phyloP scores from a whole-genome alignment of 2,888 invertebrate species.

The Germaria angustata region DNA sequence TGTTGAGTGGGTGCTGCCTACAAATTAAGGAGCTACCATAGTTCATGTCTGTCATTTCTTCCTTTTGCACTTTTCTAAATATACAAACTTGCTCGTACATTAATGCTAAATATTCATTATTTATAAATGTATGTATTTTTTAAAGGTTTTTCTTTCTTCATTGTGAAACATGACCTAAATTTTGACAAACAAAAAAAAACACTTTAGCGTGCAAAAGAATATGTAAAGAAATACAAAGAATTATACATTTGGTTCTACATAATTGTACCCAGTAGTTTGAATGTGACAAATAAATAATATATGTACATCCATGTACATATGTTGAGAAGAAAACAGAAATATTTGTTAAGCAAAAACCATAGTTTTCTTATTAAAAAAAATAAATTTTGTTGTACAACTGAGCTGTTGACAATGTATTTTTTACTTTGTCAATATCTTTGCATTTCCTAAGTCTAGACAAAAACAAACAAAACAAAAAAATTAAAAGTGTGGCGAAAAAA shows the following conservation, averaged over 20 bases:
- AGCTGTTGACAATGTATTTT: not conserved
- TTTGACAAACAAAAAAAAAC: constrained; percentile 26
- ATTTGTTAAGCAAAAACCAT: constrained; percentile 4
- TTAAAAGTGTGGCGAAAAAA: constrained; percentile 4
- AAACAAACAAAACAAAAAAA: constrained; percentile 3
- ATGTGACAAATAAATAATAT: not conserved
- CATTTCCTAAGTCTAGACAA: constrained; percentile 57
- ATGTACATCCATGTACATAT: too few species aligned
- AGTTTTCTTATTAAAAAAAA: constrained; percentile 19
- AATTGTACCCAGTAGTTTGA: not conserved
- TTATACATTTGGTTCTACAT: not conserved
- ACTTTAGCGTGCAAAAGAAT: constrained; percentile 16
- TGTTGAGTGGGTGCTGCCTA: not conserved
- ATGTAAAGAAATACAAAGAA: not conserved
- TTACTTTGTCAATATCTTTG: not conserved
- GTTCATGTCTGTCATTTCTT: not conserved
- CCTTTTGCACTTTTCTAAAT: not conserved
- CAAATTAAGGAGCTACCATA: not conserved
- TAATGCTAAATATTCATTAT: constrained; percentile 4
- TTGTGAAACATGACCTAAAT: constrained; percentile 57
- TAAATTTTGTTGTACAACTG: constrained; percentile 26
- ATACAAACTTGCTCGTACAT: constrained; percentile 13
- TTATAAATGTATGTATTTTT: not conserved
- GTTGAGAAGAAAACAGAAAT: not conserved
- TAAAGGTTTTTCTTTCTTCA: not conserved